Evolutionary conservation across 2,888 invertebrate species (phyloP).

Genomic region (Helicoverpa assulta): DNA sequence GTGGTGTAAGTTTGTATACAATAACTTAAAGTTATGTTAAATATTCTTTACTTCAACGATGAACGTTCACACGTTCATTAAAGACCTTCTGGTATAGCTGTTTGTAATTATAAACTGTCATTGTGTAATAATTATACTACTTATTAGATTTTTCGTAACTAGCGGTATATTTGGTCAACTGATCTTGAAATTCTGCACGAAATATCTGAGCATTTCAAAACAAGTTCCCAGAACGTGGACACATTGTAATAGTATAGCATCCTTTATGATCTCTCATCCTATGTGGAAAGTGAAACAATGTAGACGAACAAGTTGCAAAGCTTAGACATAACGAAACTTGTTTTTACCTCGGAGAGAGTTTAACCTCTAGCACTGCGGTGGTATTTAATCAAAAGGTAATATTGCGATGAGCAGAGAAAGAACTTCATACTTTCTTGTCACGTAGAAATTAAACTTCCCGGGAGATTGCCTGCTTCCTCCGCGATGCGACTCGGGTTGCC

Average conservation of each 20-base stretch:
- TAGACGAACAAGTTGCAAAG: conserved; percentile 42
- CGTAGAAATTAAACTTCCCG: conserved; percentile 54
- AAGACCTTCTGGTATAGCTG: conserved; percentile 38
- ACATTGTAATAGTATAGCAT: conserved; percentile 1
- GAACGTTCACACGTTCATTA: conserved; percentile 60
- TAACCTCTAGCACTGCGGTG: conserved; percentile 58
- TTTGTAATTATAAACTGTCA: conserved; percentile 53
- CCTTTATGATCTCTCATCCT: conserved; percentile 11
- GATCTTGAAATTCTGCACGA: conserved; percentile 28
- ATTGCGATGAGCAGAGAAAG: conserved; percentile 28
- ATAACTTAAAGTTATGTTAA: conserved; percentile 46
- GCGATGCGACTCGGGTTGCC: conserved; percentile 56
- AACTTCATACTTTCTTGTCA: conserved; percentile 52
- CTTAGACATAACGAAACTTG: conserved; percentile 52
- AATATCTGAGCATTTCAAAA: conserved; percentile 7
- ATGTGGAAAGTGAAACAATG: conserved; percentile 42
- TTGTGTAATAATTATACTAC: conserved; percentile 7
- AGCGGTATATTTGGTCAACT: conserved; percentile 6
- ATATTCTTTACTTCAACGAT: conserved; percentile 47
- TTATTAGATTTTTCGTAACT: no score
- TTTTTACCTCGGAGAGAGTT: conserved; percentile 59
- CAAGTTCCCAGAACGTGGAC: background rate
- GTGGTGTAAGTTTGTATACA: conserved; percentile 58
- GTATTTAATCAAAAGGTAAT: conserved; percentile 57
- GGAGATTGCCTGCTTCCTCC: conserved; percentile 47